Conservation (phyloP, 2,888 invertebrate species). For the Torymus auratus region DNA sequence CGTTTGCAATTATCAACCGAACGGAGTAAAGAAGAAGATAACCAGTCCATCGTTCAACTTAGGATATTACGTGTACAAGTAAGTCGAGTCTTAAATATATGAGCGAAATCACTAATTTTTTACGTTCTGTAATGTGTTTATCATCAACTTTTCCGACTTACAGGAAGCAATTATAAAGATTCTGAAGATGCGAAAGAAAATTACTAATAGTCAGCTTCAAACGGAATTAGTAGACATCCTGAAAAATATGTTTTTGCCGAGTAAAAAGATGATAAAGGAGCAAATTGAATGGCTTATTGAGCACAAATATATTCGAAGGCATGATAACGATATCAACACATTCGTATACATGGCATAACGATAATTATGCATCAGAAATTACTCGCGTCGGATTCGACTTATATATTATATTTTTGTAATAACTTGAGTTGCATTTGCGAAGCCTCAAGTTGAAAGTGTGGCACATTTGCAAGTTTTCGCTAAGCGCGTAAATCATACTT, state of each 20-base stretch:
- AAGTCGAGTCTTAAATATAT: no score
- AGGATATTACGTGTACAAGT: slow-evolving; percentile 91
- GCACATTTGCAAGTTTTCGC: slow-evolving; percentile 46
- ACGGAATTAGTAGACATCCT: slow-evolving; percentile 98
- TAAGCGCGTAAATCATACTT: slow-evolving; percentile 28
- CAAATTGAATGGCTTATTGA: slow-evolving; percentile 99
- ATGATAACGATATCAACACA: slow-evolving; percentile 97
- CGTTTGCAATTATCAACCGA: slow-evolving; percentile 96
- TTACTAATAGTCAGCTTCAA: slow-evolving; percentile 96
- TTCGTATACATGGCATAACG: slow-evolving; percentile 97
- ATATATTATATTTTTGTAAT: slow-evolving; percentile 72
- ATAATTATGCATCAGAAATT: slow-evolving; percentile 61
- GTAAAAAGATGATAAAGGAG: slow-evolving; percentile 99
- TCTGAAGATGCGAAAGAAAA: slow-evolving; percentile 97
- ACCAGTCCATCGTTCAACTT: slow-evolving; percentile 98
- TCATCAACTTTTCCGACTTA: slow-evolving; percentile 36
- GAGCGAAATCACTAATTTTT: no score
- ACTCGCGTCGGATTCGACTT: slow-evolving; percentile 62
- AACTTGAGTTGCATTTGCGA: slow-evolving; percentile 43
- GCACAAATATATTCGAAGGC: slow-evolving; percentile 97
- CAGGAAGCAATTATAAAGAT: slow-evolving; percentile 99
- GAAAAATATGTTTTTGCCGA: slow-evolving; percentile 99
- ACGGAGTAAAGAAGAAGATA: slow-evolving; percentile 96
- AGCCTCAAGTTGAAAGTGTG: slow-evolving; percentile 39
- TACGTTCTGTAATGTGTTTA: no score